Evolutionary conservation across 2,113 vertebrate species (phyloP).

Genomic region (Electrona antarctica): DNA sequence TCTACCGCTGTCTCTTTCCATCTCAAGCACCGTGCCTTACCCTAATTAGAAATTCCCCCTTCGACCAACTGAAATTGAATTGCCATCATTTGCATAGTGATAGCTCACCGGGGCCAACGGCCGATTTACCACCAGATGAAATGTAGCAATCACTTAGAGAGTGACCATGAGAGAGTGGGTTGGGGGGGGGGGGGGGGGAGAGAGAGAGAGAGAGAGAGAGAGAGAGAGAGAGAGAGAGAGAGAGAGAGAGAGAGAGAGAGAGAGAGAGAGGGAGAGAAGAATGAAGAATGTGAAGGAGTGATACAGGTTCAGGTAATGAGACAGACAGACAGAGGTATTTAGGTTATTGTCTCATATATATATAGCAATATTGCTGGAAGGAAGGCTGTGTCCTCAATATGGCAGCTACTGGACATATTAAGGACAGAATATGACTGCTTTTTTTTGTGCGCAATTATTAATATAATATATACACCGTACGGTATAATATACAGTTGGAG

Average conservation of each 20-base stretch:
- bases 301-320: not conserved
- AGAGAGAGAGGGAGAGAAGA: not conserved
- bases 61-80: slow-evolving; percentile 78
- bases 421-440: slow-evolving; percentile 56
- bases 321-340: slow-evolving; percentile 49
- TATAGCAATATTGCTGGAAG: slow-evolving; percentile 45
- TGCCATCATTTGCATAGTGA: slow-evolving; percentile 80
- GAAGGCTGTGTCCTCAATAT: slow-evolving; percentile 60
- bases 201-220: slow-evolving; percentile 21
- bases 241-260: not conserved
- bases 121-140: slow-evolving; percentile 77
- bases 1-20: slow-evolving; percentile 63
- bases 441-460: not conserved
- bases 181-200: not conserved
- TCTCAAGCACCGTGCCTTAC: slow-evolving; percentile 68
- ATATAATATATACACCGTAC: slow-evolving; percentile 31
- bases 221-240: slow-evolving; percentile 1
- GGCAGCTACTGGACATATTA: slow-evolving; percentile 55
- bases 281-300: not conserved
- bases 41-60: slow-evolving; percentile 79
- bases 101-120: slow-evolving; percentile 69
- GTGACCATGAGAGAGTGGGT: slow-evolving; percentile 63
- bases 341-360: slow-evolving; percentile 72
- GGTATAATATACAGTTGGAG: too few relatives aligned
- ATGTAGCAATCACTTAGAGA: slow-evolving; percentile 80